A percentile compares a stretch with the other conserved stretches of the same genome.
Evolutionary conservation across 23 tunicate species (phyloP).

Genomic region (Clavelina lepadiformis): DNA sequence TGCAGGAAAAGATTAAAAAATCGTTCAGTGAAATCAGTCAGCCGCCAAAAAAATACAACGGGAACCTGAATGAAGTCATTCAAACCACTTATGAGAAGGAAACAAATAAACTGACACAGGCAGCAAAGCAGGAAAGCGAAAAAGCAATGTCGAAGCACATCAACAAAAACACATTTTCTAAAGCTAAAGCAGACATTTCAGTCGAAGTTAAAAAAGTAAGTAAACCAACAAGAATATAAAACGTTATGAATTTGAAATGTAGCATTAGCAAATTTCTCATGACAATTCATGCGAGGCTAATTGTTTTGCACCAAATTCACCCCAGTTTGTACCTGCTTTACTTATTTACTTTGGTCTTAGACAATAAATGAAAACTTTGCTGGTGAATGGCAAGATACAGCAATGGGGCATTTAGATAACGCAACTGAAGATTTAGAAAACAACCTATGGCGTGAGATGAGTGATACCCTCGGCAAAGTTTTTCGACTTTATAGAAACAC

Average conservation of each 20-base stretch:
- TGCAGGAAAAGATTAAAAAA: no score
- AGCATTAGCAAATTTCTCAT: no score
- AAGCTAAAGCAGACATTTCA: neutral
- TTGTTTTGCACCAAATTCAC: no score
- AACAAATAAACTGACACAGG: neutral
- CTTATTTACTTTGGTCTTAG: constrained; percentile 4
- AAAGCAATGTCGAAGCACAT: neutral
- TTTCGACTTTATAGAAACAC: constrained; percentile 57
- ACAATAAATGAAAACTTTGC: constrained; percentile 15
- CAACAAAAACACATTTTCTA: neutral
- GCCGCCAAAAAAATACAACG: no score
- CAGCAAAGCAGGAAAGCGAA: neutral
- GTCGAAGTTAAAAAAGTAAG: constrained; percentile 4
- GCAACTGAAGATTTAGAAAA: constrained; percentile 49
- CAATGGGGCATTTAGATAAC: constrained; percentile 32
- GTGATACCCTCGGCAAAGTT: constrained; percentile 34
- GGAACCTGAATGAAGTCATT: no score
- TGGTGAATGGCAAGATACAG: constrained; percentile 26
- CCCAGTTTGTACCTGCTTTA: neutral
- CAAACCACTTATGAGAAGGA: neutral
- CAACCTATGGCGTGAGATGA: constrained; percentile 43
- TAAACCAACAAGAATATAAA: no score
- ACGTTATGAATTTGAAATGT: no score
- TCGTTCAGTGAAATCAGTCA: no score
- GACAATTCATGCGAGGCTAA: no score